phyloP scores from a whole-genome alignment of 2,888 invertebrate genomes.

The Luffia ferchaultella region DNA sequence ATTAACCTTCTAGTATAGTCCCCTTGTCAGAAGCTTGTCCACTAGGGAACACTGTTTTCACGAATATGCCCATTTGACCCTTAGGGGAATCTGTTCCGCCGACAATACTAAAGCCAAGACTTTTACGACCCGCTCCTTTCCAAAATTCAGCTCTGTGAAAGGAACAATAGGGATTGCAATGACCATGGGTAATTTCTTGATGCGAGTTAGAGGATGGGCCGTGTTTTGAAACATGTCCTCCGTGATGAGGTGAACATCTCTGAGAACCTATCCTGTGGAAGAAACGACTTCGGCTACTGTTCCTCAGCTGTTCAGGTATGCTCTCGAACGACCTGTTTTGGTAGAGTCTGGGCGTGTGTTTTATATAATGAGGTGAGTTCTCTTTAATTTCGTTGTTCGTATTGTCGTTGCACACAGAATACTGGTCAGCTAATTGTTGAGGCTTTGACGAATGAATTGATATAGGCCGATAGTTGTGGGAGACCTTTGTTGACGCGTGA shows the following conservation, averaged over 20 bases:
- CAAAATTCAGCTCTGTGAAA: conserved; percentile 70
- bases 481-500: conserved; percentile 26
- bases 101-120: conserved; percentile 89
- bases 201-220: conserved; percentile 22
- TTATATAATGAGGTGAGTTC: conserved; percentile 49
- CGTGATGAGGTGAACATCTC: conserved; percentile 39
- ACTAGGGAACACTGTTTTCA: conserved; percentile 86
- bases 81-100: conserved; percentile 89
- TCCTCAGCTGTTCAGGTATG: conserved; percentile 53
- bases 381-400: conserved; percentile 48
- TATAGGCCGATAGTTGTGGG: conserved; percentile 48
- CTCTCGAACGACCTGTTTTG: conserved; percentile 59
- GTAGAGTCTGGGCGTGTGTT: conserved; percentile 47
- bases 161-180: conserved; percentile 37
- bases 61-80: conserved; percentile 89
- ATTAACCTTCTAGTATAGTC: conserved; percentile 81
- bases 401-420: conserved; percentile 36
- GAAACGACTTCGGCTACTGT: conserved; percentile 47
- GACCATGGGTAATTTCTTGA: conserved; percentile 33
- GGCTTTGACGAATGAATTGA: conserved; percentile 46
- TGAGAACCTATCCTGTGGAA: conserved; percentile 56
- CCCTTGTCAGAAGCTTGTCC: conserved; percentile 89
- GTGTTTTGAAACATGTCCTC: conserved; percentile 36
- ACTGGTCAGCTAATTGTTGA: conserved; percentile 28
- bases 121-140: conserved; percentile 85